Percentiles rank a stretch among this genome's conserved stretches.
Evolutionary conservation across 2,888 invertebrate genomes (phyloP).

Genomic region (Blastobasis lacticolella): DNA sequence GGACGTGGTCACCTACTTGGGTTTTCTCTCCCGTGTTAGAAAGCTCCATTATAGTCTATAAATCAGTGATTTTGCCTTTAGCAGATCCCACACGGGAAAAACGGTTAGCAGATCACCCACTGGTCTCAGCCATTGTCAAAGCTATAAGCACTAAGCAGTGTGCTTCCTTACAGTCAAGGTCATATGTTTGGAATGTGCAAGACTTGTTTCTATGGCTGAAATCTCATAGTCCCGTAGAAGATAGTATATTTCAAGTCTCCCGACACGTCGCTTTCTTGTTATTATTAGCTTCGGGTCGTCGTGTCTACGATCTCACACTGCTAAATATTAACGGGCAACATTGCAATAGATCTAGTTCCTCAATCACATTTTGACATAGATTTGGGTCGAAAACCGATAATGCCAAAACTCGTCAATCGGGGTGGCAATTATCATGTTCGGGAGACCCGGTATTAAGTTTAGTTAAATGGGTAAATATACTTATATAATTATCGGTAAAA

Average conservation of each 20-base stretch:
- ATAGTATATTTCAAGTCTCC: slow-evolving; percentile 9
- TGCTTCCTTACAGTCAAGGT: no score
- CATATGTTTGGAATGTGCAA: no score
- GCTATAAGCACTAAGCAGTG: no score
- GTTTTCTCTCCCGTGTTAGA: no score
- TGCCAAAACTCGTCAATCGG: no score
- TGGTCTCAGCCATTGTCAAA: no score
- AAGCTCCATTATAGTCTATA: no score
- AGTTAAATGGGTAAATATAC: neutral
- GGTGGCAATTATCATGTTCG: slow-evolving; percentile 2
- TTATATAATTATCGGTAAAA: slow-evolving; percentile 1
- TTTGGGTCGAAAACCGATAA: slow-evolving; percentile 8
- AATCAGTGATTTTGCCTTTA: no score
- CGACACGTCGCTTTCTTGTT: slow-evolving; percentile 8
- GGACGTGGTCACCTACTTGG: no score
- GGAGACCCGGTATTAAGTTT: neutral
- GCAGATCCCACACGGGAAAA: no score
- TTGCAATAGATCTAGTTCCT: neutral
- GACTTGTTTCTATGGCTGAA: slow-evolving; percentile 6
- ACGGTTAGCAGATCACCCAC: no score
- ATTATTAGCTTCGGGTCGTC: slow-evolving; percentile 5
- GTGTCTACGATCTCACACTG: slow-evolving; percentile 9
- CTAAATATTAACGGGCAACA: slow-evolving; percentile 2
- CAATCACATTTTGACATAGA: slow-evolving; percentile 3
- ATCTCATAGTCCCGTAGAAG: neutral